Evolutionary conservation across 2,113 vertebrate genomes (phyloP).

Genomic region (Pseudonaja textilis): DNA sequence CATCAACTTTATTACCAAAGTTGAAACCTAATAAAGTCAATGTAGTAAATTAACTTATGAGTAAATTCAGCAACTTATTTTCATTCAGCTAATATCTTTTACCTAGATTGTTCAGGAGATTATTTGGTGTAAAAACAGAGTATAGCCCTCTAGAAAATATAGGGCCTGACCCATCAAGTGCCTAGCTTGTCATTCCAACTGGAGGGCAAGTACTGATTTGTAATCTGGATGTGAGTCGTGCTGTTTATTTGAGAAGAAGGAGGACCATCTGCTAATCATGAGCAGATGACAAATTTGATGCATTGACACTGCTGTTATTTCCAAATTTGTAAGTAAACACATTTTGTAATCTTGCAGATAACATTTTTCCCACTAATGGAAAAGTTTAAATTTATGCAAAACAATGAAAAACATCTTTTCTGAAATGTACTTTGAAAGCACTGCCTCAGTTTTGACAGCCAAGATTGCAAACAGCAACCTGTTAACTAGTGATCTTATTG

Average conservation of each 20-base stretch:
- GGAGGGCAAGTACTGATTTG: constrained; percentile 53
- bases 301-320: constrained; percentile 71
- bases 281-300: constrained; percentile 78
- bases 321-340: constrained; percentile 79
- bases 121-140: background rate
- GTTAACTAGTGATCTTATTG: background rate
- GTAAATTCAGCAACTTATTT: background rate
- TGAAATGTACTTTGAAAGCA: constrained; percentile 43
- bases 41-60: background rate
- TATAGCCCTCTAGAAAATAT: constrained; percentile 34
- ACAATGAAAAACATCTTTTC: constrained; percentile 35
- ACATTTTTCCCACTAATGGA: constrained; percentile 50
- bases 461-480: constrained; percentile 5
- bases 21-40: background rate
- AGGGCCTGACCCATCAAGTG: constrained; percentile 42
- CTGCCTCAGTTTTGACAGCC: constrained; percentile 14
- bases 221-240: constrained; percentile 70
- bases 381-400: constrained; percentile 63
- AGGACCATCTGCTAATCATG: constrained; percentile 79
- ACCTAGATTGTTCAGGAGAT: background rate
- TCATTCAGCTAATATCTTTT: background rate
- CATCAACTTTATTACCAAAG: background rate
- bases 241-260: constrained; percentile 59
- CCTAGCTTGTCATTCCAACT: constrained; percentile 56
- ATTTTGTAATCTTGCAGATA: constrained; percentile 71